Percentiles rank a stretch among this genome's conserved stretches.
These are phyloP conservation scores for Philereme vetulata DNA, from an alignment of 2,888 invertebrate genomes.

Conservation along the genomic window DNA sequence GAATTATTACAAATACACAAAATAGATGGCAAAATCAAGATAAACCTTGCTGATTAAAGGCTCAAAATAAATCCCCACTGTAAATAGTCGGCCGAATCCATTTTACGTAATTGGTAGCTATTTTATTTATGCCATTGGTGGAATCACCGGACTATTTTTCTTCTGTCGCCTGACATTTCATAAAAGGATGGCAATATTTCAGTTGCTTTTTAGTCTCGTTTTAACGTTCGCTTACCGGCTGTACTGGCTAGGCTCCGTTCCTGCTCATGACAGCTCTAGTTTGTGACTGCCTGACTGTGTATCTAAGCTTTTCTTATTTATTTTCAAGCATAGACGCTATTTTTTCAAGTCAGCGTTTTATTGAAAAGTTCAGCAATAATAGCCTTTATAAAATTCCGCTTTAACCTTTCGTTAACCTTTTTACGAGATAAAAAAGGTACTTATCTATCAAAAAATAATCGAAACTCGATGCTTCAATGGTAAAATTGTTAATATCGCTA, in stretches of 20 bases:
- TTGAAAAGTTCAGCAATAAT: neutral
- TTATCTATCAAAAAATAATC: conserved; percentile 42
- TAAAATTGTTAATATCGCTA: conserved; percentile 50
- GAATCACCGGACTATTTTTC: conserved; percentile 37
- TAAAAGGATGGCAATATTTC: conserved; percentile 37
- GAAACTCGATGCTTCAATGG: conserved; percentile 44
- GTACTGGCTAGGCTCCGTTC: conserved; percentile 3
- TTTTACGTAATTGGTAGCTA: conserved; percentile 40
- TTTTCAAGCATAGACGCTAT: neutral
- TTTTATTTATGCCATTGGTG: conserved; percentile 40
- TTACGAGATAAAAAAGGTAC: conserved; percentile 21
- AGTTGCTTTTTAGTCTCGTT: conserved; percentile 28
- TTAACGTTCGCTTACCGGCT: conserved; percentile 27
- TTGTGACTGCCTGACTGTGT: conserved; percentile 22
- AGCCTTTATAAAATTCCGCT: conserved; percentile 1
- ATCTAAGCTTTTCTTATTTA: conserved; percentile 1
- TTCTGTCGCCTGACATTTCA: conserved; percentile 33
- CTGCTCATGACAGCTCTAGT: conserved; percentile 25
- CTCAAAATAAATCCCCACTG: conserved; percentile 46
- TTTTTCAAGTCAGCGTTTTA: neutral
- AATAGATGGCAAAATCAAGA: conserved; percentile 46
- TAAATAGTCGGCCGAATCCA: conserved; percentile 37
- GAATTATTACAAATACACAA: conserved; percentile 52
- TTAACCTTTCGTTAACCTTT: conserved; percentile 13
- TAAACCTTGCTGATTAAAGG: conserved; percentile 52